These are phyloP conservation scores for Linnaemya vulpina DNA, from an alignment of 2,888 invertebrate species.

Conservation along the genomic window DNA sequence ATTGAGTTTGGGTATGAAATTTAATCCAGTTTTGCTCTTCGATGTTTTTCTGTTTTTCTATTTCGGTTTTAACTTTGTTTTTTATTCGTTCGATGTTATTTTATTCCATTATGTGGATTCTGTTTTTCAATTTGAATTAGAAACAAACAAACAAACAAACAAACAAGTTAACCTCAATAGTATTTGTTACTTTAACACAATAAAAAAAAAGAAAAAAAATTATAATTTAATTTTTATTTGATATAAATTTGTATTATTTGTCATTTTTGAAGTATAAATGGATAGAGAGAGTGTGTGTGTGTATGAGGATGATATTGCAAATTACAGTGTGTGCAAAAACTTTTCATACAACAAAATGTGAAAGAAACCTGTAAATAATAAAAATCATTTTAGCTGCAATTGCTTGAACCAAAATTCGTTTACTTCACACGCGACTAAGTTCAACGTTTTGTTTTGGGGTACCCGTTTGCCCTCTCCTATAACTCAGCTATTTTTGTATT, in stretches of 20 bases:
- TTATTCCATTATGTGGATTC: background rate
- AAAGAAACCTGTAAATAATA: too few relatives aligned
- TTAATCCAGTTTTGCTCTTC: constrained; percentile 52
- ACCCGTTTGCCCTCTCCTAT: too few relatives aligned
- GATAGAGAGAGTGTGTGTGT: background rate
- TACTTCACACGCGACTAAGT: too few relatives aligned
- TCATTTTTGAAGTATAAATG: background rate
- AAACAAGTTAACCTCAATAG: constrained; percentile 36
- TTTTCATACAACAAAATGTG: background rate
- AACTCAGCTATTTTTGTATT: too few relatives aligned
- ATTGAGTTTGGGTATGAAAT: constrained; percentile 67
- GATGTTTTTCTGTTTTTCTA: background rate
- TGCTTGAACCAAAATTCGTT: too few relatives aligned
- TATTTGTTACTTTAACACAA: constrained; percentile 50
- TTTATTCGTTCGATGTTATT: constrained; percentile 5
- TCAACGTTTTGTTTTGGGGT: too few relatives aligned
- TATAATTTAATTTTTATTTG: constrained; percentile 63
- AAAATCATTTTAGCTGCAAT: too few relatives aligned
- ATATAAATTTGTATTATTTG: constrained; percentile 56
- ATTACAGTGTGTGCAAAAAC: background rate
- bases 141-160: constrained; percentile 11
- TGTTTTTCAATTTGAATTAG: constrained; percentile 29
- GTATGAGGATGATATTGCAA: background rate
- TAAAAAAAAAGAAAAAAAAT: background rate
- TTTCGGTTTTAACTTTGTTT: background rate